phyloP scores from a whole-genome alignment of 2,797 vertebrate genomes.

The Myotis findleyi region DNA sequence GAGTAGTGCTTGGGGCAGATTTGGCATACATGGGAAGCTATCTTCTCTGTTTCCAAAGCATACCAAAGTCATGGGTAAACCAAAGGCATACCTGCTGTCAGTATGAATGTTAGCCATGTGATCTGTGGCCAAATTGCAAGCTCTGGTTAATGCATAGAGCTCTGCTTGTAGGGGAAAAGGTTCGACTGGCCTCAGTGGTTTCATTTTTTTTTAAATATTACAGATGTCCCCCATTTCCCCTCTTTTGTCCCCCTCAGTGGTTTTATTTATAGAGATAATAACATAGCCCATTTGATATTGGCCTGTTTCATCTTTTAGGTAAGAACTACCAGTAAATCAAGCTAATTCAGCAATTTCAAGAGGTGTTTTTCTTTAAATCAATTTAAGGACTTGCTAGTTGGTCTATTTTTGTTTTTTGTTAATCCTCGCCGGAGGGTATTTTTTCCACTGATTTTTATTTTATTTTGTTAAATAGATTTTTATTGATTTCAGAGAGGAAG shows the following conservation, averaged over 20 bases:
- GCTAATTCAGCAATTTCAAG: background rate
- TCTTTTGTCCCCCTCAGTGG: background rate
- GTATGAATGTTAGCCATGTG: background rate
- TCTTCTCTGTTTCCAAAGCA: background rate
- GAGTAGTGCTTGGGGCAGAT: background rate
- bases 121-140: background rate
- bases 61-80: background rate
- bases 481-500: too few species aligned
- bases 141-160: background rate
- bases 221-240: too few species aligned
- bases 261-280: background rate
- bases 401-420: background rate
- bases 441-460: too few species aligned
- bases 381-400: background rate
- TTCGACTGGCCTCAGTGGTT: background rate
- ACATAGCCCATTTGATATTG: background rate
- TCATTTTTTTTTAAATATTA: background rate
- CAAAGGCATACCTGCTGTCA: background rate
- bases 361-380: background rate
- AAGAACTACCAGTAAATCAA: background rate
- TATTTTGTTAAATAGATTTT: too few species aligned
- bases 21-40: background rate
- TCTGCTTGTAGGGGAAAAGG: background rate
- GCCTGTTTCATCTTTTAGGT: background rate
- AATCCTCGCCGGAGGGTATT: too few species aligned